Conservation (phyloP, 1,140 invertebrate species). For the Dendrolimus kikuchii region DNA sequence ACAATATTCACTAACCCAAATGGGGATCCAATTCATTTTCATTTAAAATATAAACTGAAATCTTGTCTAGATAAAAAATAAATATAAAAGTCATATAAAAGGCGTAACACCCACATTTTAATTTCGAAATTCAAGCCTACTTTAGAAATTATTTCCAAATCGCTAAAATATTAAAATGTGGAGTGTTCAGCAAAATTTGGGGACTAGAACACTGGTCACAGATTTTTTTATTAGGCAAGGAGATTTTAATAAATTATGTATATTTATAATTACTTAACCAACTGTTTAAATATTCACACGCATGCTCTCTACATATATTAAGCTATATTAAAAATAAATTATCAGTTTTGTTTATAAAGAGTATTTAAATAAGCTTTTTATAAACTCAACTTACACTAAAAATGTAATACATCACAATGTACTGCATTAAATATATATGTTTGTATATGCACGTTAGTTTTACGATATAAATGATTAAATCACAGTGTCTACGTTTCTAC, state of each 20-base stretch:
- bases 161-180: conserved; percentile 14
- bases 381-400: too few species aligned
- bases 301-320: conserved; percentile 11
- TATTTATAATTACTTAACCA: conserved; percentile 11
- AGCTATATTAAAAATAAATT: conserved; percentile 28
- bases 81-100: conserved; percentile 18
- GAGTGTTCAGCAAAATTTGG: conserved; percentile 24
- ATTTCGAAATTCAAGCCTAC: too few species aligned
- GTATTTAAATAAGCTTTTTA: conserved; percentile 29
- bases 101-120: too few species aligned
- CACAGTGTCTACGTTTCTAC: conserved; percentile 66
- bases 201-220: conserved; percentile 62
- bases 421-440: conserved; percentile 15
- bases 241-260: conserved; percentile 29
- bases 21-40: conserved; percentile 10
- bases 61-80: conserved; percentile 17
- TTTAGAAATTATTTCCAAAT: too few species aligned
- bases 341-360: conserved; percentile 21
- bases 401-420: conserved; percentile 5
- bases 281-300: conserved; percentile 15
- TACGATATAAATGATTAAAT: conserved; percentile 66
- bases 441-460: conserved; percentile 25
- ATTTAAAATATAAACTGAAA: conserved; percentile 28
- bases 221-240: conserved; percentile 46
- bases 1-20: conserved; percentile 21